Base-by-base conservation (phyloP, 2,888 invertebrate genomes). In the Ophion costatus region DNA sequence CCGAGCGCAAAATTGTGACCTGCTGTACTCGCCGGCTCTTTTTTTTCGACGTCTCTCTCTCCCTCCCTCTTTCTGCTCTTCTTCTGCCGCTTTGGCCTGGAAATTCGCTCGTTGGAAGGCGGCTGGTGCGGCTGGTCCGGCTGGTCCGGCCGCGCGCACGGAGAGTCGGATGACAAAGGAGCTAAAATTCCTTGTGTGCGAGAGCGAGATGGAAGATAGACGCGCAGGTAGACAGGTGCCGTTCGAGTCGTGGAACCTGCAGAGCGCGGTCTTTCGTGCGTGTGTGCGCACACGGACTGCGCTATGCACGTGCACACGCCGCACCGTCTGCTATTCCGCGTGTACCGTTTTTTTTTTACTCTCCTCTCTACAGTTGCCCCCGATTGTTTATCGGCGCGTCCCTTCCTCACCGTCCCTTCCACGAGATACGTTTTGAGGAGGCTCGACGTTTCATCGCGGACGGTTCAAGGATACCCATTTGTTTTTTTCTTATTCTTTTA, bases 1-100 rank as follows among this genome's bases (percentile, higher is more conserved):
- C 87, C 87, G 85, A 90, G 88, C 91, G 89, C 85, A 85, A 91
- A 92, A 92, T 91, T 89, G 88, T 86, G 83, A 89, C 84, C 88
- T 87, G 88, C 86, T 82, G 51, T 69, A 83, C 63, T 2, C 3
- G 61, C 79, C 70, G 64, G 74, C 59, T 77, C 38, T 24, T 66
- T 33, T 84, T 74, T 33, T 84, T 74, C 56, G 38, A 56, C 76
- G 42, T 22, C 38, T 42, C 22, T 61, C 24, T 66, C 64, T 70
- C 56, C 14, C 20, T 70, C 61, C 20, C 7, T 59, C 24, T 63
- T 10, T n/a, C 63, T 67, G 45, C 11, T 42, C 17, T 61, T 42
- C 14, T 45, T 70, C 29, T 20, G 29, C 24, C 29, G 38, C 33
- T 63, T 71, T 42, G 20, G 61, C 29, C n/a, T 66, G 67, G 59